Evolutionary conservation across 1,140 invertebrate species (phyloP).

Genomic region (Papilio dardanus): DNA sequence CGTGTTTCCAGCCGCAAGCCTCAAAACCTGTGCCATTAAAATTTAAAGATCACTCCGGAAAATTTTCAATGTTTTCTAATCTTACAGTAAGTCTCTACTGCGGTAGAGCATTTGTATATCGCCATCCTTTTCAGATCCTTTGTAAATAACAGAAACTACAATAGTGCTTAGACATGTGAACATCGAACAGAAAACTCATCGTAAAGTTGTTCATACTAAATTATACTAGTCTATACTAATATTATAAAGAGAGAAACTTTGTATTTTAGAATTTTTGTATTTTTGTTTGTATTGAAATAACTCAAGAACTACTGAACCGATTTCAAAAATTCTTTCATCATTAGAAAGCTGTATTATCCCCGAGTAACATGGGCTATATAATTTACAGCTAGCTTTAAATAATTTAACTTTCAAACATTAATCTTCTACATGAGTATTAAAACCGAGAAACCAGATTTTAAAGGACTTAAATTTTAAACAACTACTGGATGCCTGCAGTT

Average conservation of each 20-base stretch:
- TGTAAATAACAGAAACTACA: not conserved
- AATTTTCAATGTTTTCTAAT: slow-evolving; percentile 14
- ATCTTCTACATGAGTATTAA: not conserved
- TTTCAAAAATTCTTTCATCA: too few species aligned
- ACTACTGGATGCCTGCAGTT: not conserved
- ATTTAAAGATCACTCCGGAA: slow-evolving; percentile 30
- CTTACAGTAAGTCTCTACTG: not conserved
- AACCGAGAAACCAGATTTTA: not conserved
- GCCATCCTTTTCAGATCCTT: not conserved
- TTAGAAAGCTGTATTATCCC: too few species aligned
- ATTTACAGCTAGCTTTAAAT: too few species aligned
- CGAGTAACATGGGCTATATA: too few species aligned
- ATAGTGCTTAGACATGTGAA: not conserved
- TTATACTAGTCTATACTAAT: too few species aligned
- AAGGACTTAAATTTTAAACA: slow-evolving; percentile 5
- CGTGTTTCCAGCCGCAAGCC: not conserved
- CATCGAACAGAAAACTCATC: too few species aligned
- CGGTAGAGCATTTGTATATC: not conserved
- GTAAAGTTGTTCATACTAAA: too few species aligned
- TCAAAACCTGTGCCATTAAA: slow-evolving; percentile 29
- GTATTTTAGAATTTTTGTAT: too few species aligned
- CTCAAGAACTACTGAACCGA: too few species aligned
- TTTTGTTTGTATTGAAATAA: too few species aligned
- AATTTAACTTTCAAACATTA: not conserved
- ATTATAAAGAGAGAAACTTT: too few species aligned